A percentile compares a stretch with the other conserved stretches of the same genome.
These are phyloP conservation scores for Bugula neritina DNA, from an alignment of 2,888 invertebrate genomes.

Conservation along the genomic window DNA sequence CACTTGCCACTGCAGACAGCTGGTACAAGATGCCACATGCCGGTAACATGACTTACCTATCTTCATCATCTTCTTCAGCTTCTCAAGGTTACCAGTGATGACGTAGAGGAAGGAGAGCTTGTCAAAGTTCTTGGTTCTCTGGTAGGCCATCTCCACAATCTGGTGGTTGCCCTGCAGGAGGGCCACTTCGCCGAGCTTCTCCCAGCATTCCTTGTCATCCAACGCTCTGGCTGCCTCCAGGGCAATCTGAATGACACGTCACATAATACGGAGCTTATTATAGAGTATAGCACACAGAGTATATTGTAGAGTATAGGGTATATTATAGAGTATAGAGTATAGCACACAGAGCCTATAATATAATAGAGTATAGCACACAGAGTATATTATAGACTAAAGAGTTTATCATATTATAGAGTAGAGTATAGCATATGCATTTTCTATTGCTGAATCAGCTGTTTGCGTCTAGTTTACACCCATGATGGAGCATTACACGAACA, in stretches of 20 bases:
- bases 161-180: conserved; percentile 67
- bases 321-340: no score
- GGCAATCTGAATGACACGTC: conserved; percentile 59
- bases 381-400: no score
- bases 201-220: conserved; percentile 93
- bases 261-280: no score
- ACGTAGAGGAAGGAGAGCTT: conserved; percentile 94
- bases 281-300: no score
- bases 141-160: conserved; percentile 97
- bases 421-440: background rate
- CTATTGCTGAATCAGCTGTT: background rate
- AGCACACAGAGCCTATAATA: background rate
- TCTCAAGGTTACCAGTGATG: conserved; percentile 95
- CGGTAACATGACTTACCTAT: conserved; percentile 61
- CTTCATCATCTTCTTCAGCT: conserved; percentile 96
- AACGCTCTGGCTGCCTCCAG: conserved; percentile 89
- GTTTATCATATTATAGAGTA: background rate
- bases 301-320: no score
- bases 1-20: no score
- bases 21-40: no score
- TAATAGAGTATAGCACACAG: background rate
- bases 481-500: no score
- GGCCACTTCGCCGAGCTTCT: conserved; percentile 86
- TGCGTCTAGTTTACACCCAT: no score
- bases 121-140: conserved; percentile 97